Base-by-base conservation (phyloP, 1,140 invertebrate species). In the Heliconius hermathena region DNA sequence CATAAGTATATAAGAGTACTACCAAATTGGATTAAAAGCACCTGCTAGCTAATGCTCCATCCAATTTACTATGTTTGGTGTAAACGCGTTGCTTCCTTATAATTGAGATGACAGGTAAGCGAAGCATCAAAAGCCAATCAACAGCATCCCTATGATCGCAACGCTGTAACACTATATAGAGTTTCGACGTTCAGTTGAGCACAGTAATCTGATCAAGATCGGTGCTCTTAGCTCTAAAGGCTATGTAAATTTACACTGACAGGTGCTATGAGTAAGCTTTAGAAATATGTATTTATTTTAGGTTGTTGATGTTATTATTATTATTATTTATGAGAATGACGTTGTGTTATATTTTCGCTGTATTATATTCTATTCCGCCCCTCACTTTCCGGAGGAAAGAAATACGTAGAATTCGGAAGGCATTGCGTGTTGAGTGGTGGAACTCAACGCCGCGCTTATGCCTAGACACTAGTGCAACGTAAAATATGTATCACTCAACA, bases 71-170 rank as follows among this genome's bases (percentile, higher is more conserved):
- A 66, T 66, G 60, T 66, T 66, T 66, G 60, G 22, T 29, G 60
- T 66, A 29, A 66, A 66, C 60, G 13, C 26, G 22, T 29, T 13
- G 60, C 60, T 66, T 66, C 20, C 33, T 22, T 74, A 60, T 79
- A 74, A 79, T 75, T 79, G 38, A 36, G 60, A 79, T 22, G 29
- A 29, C 74, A 46, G 74, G 54, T 78, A 78, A 71, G 54, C 41
- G 75, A 29, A 71, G 60, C 80, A 81, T 78, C 46, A 73, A 72
- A 78, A 81, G 73, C 66, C 73, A 81, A 81, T 81, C 76, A 81
- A 81, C 76, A 71, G 57, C 73, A 76, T 75, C 74, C 29, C 41
- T 54, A 36, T 57, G 74, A 81, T 78, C 75, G 74, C 75, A 57
- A 0, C 5, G 3, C 60, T 26, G 52, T 38, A 49, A 76, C 75